Conservation (phyloP, 2,888 invertebrate species). For the Proisotoma minuta region DNA sequence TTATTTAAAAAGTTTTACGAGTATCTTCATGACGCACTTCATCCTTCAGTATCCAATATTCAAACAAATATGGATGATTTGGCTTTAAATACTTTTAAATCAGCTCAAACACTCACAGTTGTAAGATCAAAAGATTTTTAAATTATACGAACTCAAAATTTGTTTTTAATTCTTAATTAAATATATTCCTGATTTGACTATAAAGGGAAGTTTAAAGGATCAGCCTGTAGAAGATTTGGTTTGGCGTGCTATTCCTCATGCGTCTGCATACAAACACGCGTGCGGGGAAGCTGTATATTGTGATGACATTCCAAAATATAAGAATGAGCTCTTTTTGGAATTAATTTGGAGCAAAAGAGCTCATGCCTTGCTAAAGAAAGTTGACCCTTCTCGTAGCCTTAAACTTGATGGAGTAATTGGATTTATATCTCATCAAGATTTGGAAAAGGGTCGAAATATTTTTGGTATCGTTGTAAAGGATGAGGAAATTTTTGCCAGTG, state of each 20-base stretch:
- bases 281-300: conserved; percentile 64
- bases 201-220: conserved; percentile 46
- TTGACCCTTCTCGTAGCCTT: conserved; percentile 72
- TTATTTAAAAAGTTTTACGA: conserved; percentile 30
- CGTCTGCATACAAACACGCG: conserved; percentile 80
- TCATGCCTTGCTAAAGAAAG: conserved; percentile 70
- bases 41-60: conserved; percentile 13
- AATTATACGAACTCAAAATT: too few species aligned
- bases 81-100: conserved; percentile 11
- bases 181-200: too few species aligned
- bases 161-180: too few species aligned
- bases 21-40: conserved; percentile 22
- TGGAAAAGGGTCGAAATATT: conserved; percentile 26
- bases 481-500: conserved; percentile 44
- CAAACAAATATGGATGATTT: conserved; percentile 21
- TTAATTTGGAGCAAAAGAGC: conserved; percentile 75
- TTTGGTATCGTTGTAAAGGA: conserved; percentile 38
- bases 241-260: conserved; percentile 75
- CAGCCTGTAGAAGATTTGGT: conserved; percentile 66
- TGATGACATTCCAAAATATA: conserved; percentile 75
- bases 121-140: too few species aligned
- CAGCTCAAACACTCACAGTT: too few species aligned
- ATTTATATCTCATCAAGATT: conserved; percentile 68
- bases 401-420: conserved; percentile 71
- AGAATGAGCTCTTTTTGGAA: conserved; percentile 73